Evolutionary conservation across 2,888 invertebrate genomes (phyloP).

Genomic region (Melanostoma scalare): DNA sequence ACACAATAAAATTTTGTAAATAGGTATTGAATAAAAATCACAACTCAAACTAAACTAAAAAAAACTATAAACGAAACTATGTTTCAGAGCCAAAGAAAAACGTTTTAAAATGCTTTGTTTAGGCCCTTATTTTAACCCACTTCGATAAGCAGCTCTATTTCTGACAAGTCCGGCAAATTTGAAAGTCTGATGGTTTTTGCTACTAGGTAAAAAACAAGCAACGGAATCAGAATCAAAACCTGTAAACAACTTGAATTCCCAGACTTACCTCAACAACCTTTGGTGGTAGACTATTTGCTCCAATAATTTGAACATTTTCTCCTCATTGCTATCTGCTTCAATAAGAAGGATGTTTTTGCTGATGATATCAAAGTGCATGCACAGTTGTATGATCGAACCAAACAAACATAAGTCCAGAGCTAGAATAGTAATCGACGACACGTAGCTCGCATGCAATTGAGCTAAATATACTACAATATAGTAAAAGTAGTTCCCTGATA

Average conservation of each 20-base stretch:
- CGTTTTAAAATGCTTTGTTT: too few species aligned
- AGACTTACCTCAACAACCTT: conserved; percentile 11
- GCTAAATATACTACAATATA: not conserved
- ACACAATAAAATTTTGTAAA: too few species aligned
- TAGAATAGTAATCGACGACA: conserved; percentile 40
- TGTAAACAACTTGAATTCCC: not conserved
- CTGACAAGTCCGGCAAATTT: too few species aligned
- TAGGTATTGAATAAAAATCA: too few species aligned
- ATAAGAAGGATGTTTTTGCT: conserved; percentile 35
- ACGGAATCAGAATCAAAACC: too few species aligned
- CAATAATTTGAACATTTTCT: not conserved
- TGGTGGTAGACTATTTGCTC: conserved; percentile 30
- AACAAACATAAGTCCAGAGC: conserved; percentile 63
- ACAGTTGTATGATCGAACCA: conserved; percentile 56
- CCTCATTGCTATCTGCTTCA: conserved; percentile 2
- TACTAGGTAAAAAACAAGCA: too few species aligned
- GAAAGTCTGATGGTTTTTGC: too few species aligned
- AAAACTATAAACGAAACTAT: too few species aligned
- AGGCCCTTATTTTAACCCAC: too few species aligned
- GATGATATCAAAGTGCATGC: conserved; percentile 69
- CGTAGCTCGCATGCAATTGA: not conserved
- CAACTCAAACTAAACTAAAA: too few species aligned
- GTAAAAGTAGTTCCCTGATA: not conserved
- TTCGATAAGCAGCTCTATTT: too few species aligned
- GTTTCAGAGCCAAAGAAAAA: too few species aligned